Evolutionary conservation across 2,113 vertebrate genomes (phyloP).

Genomic region (Sander vitreus): DNA sequence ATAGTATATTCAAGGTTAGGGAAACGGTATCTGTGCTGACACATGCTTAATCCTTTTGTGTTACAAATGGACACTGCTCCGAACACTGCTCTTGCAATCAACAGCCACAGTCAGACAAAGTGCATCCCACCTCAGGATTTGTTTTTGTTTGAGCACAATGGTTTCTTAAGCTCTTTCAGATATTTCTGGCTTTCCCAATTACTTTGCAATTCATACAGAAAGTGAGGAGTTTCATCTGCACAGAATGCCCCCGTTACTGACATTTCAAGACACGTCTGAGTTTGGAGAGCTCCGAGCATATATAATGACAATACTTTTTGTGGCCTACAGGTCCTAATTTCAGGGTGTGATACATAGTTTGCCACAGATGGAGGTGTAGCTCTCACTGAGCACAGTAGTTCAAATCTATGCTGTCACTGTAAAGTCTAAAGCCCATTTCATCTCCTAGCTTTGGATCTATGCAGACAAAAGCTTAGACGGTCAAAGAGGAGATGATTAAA

Average conservation of each 20-base stretch:
- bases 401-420: conserved; percentile 7
- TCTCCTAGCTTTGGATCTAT: conserved; percentile 2
- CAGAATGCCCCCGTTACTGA: neutral
- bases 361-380: neutral
- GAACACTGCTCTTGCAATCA: too few relatives aligned
- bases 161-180: neutral
- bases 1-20: too few relatives aligned
- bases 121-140: too few relatives aligned
- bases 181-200: neutral
- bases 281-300: neutral
- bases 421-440: conserved; percentile 24
- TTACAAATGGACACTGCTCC: too few relatives aligned
- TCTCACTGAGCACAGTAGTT: neutral
- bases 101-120: too few relatives aligned
- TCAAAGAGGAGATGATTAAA: conserved; percentile 46
- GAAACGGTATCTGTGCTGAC: too few relatives aligned
- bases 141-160: too few relatives aligned
- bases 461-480: conserved; percentile 3
- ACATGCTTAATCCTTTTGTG: too few relatives aligned
- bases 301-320: neutral
- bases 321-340: conserved; percentile 10
- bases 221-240: neutral
- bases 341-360: neutral
- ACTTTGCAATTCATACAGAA: neutral
- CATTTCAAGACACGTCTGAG: conserved; percentile 13